Conservation (phyloP, 2,797 vertebrate species). For the Alca torda region DNA sequence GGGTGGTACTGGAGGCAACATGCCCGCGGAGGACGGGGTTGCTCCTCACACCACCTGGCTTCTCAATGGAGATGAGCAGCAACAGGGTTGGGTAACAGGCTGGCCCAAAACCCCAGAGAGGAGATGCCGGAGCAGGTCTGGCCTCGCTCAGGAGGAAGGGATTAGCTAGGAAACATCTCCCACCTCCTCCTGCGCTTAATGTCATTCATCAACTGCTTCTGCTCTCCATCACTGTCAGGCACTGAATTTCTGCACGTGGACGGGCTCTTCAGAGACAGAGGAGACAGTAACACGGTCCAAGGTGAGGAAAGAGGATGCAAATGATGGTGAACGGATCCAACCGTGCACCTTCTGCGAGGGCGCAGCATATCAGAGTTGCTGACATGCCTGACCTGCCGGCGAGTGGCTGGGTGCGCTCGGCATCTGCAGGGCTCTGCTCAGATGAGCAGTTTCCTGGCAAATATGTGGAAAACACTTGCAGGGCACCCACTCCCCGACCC, state of each 20-base stretch:
- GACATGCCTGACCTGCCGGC: fast-evolving
- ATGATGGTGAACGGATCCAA: background rate
- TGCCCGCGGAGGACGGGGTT: background rate
- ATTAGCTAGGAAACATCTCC: background rate
- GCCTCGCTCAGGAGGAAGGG: background rate
- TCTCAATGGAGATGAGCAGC: background rate
- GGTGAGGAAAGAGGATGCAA: background rate
- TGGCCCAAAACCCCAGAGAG: background rate
- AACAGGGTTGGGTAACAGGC: background rate
- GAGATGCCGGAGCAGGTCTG: background rate
- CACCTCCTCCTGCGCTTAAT: background rate
- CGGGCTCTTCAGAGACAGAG: background rate
- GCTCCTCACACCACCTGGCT: background rate
- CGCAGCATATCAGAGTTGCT: background rate
- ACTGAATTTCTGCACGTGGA: background rate
- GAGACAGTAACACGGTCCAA: fast-evolving
- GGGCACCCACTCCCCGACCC: background rate
- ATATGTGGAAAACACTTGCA: background rate
- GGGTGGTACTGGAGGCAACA: background rate
- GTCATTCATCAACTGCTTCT: background rate
- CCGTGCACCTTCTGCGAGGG: background rate
- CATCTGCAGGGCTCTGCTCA: background rate
- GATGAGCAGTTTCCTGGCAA: background rate
- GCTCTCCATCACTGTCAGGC: background rate
- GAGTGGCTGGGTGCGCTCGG: fast-evolving